A percentile compares a stretch with the other conserved stretches of the same genome.
phyloP scores from a whole-genome alignment of 2,113 vertebrate genomes.

The Spizaetus ornatus region DNA sequence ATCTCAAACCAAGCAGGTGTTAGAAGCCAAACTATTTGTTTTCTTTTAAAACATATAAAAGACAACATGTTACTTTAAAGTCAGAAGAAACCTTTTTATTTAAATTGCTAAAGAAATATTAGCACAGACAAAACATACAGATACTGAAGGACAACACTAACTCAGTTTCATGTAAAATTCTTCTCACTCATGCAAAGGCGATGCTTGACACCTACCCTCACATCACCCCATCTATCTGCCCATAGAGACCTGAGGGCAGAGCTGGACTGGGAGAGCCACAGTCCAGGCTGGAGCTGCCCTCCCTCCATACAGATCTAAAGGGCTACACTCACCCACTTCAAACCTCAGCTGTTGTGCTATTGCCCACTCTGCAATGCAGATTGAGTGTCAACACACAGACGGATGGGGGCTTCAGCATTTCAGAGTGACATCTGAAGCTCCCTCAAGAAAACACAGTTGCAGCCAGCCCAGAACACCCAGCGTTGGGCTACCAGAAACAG shows the following conservation, averaged over 20 bases:
- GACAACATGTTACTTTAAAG: background rate
- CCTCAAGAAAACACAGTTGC: background rate
- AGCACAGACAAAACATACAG: background rate
- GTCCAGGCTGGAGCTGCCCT: background rate
- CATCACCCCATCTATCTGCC: background rate
- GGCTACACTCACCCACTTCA: background rate
- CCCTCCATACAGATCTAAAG: background rate
- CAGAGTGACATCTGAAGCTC: background rate
- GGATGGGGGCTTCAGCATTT: background rate
- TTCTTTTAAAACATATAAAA: background rate
- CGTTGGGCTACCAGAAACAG: rapidly evolving
- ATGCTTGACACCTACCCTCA: background rate
- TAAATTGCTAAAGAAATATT: background rate
- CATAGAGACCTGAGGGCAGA: background rate
- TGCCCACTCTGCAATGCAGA: background rate
- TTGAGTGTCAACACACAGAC: background rate
- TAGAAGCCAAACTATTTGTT: background rate
- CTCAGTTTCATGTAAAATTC: background rate
- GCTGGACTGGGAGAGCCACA: background rate
- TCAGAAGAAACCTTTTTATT: background rate
- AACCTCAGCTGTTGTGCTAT: background rate
- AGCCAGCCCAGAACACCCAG: background rate
- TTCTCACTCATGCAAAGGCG: background rate
- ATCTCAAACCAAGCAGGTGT: background rate
- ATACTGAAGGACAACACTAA: background rate